Conservation (phyloP, 1,140 invertebrate genomes). For the Lineus longissimus region DNA sequence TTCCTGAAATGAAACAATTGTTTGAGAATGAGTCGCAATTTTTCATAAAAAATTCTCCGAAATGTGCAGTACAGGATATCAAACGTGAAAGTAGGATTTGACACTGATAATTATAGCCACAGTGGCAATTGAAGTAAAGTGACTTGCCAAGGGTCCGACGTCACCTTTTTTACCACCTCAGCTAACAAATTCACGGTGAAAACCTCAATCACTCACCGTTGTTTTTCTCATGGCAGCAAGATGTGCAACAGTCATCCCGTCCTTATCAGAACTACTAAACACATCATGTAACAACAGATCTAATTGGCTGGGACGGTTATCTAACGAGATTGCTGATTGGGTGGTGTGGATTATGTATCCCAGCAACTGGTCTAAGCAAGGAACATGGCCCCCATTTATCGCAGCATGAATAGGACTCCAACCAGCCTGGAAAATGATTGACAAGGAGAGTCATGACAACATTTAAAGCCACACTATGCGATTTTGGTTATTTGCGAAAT, state of each 20-base stretch:
- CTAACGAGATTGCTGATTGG: too few relatives aligned
- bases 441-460: constrained; percentile 9
- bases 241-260: constrained; percentile 39
- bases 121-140: too few relatives aligned
- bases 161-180: too few relatives aligned
- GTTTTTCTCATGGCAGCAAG: constrained; percentile 34
- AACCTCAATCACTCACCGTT: constrained; percentile 22
- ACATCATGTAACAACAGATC: constrained; percentile 14
- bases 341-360: constrained; percentile 20
- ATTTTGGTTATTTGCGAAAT: too few relatives aligned
- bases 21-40: background rate
- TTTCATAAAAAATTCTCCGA: background rate
- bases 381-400: constrained; percentile 29
- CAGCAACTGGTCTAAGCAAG: constrained; percentile 35
- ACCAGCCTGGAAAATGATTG: constrained; percentile 36
- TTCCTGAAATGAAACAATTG: constrained; percentile 26
- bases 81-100: background rate
- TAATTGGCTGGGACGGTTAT: background rate
- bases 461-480: too few relatives aligned
- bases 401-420: constrained; percentile 43
- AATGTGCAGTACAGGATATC: background rate
- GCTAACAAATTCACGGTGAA: too few relatives aligned
- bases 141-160: too few relatives aligned
- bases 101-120: too few relatives aligned
- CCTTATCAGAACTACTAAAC: constrained; percentile 33